Percentiles rank a stretch among this genome's conserved stretches.
phyloP scores from a whole-genome alignment of 2,888 invertebrate genomes.

The Aleiodes leptofemur region DNA sequence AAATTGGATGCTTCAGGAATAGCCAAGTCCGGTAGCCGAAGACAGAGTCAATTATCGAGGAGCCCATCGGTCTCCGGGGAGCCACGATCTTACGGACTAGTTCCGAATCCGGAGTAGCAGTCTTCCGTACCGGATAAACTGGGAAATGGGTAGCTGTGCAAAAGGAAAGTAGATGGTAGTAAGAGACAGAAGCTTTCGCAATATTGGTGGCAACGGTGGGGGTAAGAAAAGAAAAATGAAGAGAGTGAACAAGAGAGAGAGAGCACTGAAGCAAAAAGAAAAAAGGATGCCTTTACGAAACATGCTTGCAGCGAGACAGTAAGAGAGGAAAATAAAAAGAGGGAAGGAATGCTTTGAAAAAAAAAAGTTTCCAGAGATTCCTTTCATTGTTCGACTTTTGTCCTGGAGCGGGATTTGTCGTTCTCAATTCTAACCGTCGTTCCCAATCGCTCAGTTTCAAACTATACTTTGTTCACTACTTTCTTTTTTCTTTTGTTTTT shows the following conservation, averaged over 20 bases:
- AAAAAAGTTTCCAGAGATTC: slow-evolving; percentile 29
- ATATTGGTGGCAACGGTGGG: slow-evolving; percentile 17
- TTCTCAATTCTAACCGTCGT: slow-evolving; percentile 19
- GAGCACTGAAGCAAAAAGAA: background rate
- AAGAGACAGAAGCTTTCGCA: slow-evolving; percentile 26
- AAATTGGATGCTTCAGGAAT: slow-evolving; percentile 62
- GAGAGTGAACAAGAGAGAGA: background rate
- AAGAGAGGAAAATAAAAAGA: background rate
- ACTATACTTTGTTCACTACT: background rate
- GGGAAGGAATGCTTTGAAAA: slow-evolving; percentile 23
- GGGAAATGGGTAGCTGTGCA: slow-evolving; percentile 35
- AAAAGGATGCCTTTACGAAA: background rate
- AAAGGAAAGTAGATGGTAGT: slow-evolving; percentile 20
- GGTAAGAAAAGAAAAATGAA: slow-evolving; percentile 20
- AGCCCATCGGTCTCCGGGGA: slow-evolving; percentile 60
- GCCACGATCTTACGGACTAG: slow-evolving; percentile 54
- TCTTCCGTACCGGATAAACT: slow-evolving; percentile 51
- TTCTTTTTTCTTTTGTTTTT: background rate
- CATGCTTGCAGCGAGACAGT: slow-evolving; percentile 9
- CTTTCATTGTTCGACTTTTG: slow-evolving; percentile 33
- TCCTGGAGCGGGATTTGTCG: slow-evolving; percentile 34
- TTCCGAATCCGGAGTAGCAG: slow-evolving; percentile 52
- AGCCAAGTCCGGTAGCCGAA: slow-evolving; percentile 58
- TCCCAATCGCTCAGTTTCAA: slow-evolving; percentile 20
- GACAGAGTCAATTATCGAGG: slow-evolving; percentile 69